Base-by-base conservation (phyloP, 2,797 vertebrate genomes). In the Alfaro cultratus region DNA sequence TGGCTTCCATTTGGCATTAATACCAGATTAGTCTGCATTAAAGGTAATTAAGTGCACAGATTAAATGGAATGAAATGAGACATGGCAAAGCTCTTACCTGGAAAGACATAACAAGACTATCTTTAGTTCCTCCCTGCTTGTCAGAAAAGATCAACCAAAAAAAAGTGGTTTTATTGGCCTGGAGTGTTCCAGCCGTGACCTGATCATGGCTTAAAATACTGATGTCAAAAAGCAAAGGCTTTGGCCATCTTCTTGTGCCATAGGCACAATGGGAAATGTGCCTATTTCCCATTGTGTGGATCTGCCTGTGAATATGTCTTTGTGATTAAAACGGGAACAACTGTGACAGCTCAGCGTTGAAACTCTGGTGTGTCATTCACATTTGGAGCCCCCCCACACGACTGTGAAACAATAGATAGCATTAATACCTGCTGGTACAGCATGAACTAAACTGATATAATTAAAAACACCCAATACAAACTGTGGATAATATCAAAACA, bases 1-100 rank as follows among this genome's bases (percentile, higher is more conserved):
- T 43, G 10, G 53, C 64, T 80, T 77, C 43, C 12, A 53, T 76
- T 77, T 81, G 45, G 55, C 43, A 45, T 53, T 75, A 36, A 73
- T 73, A 36, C 53, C 46, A 81, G 76, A 74, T 81, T 46, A 73
- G 70, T 46, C 60, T 34, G 64, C 47, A 36, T 74, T 73, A 87
- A 67, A 26, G 13, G 60, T 76, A 76, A 80, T 78, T 74, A 67
- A 45, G n/a, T n/a, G 64, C 29, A 79, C 53, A 72, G 2, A 68
- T 75, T 51, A 73, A 71, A 70, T 51, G 12, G 74, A 49, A 75
- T 75, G 21, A 76, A 77, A 78, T 13, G 7, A 64, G 41, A 64
- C 64, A 36, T 71, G 68, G 31, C 67, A 18, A 41, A 76, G 36
- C 34, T 67, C 39, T 18, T 53, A 45, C 41, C 46, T 53, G 41